Conservation (phyloP, 2,113 vertebrate genomes). For the Trogon melanurus region DNA sequence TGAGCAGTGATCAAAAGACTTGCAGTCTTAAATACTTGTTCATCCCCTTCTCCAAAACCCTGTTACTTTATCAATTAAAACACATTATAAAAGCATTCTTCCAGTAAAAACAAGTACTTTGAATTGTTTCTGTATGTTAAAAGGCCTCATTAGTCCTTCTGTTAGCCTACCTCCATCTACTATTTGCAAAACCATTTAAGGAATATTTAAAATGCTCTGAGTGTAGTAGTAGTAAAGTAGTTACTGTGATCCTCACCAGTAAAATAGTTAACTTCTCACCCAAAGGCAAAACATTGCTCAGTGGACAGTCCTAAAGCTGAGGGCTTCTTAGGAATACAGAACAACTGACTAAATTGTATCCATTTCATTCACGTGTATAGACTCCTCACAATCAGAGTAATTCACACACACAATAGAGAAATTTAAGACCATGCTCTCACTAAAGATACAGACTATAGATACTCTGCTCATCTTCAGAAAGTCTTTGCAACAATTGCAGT, state of each 20-base stretch:
- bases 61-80: neutral
- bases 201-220: neutral
- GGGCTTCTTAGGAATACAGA: neutral
- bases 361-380: accelerated
- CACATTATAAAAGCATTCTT: neutral
- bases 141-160: neutral
- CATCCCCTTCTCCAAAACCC: neutral
- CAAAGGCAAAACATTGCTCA: neutral
- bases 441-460: neutral
- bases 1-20: neutral
- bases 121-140: neutral
- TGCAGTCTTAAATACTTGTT: neutral
- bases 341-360: neutral
- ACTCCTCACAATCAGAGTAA: neutral
- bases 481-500: accelerated
- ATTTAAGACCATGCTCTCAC: neutral
- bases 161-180: neutral
- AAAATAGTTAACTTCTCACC: neutral
- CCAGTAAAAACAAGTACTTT: neutral
- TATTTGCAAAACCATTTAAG: neutral
- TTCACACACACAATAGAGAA: neutral
- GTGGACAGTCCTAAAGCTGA: neutral
- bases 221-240: neutral
- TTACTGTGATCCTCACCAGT: neutral
- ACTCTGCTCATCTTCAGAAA: neutral